phyloP scores from a whole-genome alignment of 1,140 invertebrate species.

The Panagrolaimus sp. region DNA sequence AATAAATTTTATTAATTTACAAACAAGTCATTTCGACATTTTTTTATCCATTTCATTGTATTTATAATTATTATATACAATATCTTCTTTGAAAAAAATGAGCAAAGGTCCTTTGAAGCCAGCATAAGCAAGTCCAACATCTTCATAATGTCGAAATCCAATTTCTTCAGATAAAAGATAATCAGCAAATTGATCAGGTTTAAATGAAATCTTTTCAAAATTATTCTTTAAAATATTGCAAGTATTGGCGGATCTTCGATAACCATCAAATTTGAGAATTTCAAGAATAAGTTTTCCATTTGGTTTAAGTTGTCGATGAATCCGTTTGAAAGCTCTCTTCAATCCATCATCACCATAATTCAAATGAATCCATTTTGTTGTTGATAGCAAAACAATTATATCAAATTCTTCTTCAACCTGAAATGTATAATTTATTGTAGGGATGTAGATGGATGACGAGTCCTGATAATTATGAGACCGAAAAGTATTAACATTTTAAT shows the following conservation, averaged over 20 bases:
- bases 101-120: conserved; percentile 2
- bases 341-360: conserved; percentile 91
- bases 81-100: conserved; percentile 11
- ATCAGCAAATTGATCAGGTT: conserved; percentile 50
- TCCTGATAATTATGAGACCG: too few species aligned
- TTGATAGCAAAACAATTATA: conserved; percentile 83
- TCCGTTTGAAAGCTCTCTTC: conserved; percentile 81
- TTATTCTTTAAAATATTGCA: conserved; percentile 33
- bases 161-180: conserved; percentile 36
- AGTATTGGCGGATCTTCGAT: conserved; percentile 43
- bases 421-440: neutral
- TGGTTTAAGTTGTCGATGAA: conserved; percentile 81
- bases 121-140: neutral
- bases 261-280: conserved; percentile 71
- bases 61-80: neutral
- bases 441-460: too few species aligned
- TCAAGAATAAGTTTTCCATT: conserved; percentile 87
- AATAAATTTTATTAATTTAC: too few species aligned
- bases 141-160: conserved; percentile 33
- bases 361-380: conserved; percentile 96
- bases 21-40: too few species aligned
- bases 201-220: conserved; percentile 42
- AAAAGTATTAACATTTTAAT: too few species aligned
- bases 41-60: too few species aligned
- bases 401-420: conserved; percentile 74